Evolutionary conservation across 1,140 invertebrate species (phyloP).

Genomic region (Sweltsa coloradensis): DNA sequence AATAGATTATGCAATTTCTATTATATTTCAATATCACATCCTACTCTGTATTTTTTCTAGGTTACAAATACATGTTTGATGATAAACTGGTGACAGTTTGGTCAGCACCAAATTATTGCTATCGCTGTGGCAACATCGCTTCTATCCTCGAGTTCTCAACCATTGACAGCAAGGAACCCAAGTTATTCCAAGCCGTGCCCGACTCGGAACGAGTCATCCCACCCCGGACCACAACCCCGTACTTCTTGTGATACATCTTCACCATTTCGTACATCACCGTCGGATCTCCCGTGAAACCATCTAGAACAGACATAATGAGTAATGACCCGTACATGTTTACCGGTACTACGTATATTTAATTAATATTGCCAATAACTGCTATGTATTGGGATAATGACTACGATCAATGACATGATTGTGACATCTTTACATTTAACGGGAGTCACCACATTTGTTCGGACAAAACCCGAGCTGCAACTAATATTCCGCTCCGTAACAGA

Average conservation of each 20-base stretch:
- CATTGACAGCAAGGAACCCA: constrained; percentile 62
- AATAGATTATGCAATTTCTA: background rate
- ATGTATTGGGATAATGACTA: no score
- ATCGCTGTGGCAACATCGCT: constrained; percentile 87
- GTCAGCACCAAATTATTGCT: constrained; percentile 96
- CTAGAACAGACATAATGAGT: no score
- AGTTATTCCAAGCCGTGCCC: constrained; percentile 90
- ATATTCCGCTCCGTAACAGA: no score
- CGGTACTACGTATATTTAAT: no score
- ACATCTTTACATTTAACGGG: no score
- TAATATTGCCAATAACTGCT: no score
- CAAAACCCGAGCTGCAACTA: no score
- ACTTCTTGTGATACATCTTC: constrained; percentile 81
- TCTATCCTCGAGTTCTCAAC: constrained; percentile 77
- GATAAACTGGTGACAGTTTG: constrained; percentile 90
- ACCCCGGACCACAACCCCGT: constrained; percentile 80
- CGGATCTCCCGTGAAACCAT: no score
- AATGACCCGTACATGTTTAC: no score
- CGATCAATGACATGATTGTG: no score
- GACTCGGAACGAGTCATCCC: constrained; percentile 87
- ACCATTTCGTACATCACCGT: no score
- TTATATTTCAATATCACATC: constrained; percentile 8
- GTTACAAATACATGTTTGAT: constrained; percentile 93
- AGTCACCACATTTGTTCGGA: no score
- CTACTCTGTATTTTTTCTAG: constrained; percentile 43